Percentiles rank a stretch among this genome's conserved stretches.
These are phyloP conservation scores for Drosophila borealis DNA, from an alignment of 2,888 invertebrate genomes.

Conservation along the genomic window DNA sequence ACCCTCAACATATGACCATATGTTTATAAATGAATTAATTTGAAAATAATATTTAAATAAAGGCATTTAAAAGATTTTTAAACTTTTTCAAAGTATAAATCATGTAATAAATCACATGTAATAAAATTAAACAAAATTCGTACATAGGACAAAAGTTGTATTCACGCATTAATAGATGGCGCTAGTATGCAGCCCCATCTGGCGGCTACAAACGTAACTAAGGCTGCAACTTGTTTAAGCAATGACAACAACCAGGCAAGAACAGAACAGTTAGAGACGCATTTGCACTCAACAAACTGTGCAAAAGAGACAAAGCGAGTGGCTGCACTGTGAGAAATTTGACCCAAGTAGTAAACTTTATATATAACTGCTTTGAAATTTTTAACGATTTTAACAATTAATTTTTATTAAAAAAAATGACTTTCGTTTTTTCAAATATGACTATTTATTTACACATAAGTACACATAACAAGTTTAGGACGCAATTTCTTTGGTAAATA, in stretches of 20 bases:
- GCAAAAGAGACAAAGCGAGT: constrained; percentile 3
- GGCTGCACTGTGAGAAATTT: constrained; percentile 32
- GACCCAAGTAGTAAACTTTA: accelerated
- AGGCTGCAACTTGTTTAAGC: constrained; percentile 1
- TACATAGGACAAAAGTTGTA: neutral
- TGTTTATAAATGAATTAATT: no score
- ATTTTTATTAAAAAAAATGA: neutral
- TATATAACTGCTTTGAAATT: neutral
- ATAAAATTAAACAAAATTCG: neutral
- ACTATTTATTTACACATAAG: constrained; percentile 71
- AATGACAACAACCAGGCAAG: constrained; percentile 22
- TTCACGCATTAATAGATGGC: constrained; percentile 9
- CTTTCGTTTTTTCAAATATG: constrained; percentile 46
- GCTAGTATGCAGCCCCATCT: neutral
- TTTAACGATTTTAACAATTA: neutral
- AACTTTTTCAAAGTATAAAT: neutral
- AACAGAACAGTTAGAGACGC: neutral
- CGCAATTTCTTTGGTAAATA: constrained; percentile 48
- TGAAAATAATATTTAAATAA: no score
- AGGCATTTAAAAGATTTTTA: no score
- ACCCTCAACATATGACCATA: no score
- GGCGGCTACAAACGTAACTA: neutral
- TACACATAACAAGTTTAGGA: constrained; percentile 71
- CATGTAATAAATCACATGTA: neutral
- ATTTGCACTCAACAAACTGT: neutral